Percentiles rank a stretch among this genome's conserved stretches.
Conservation (phyloP, 2,113 vertebrate genomes). For the Trichechus manatus region DNA sequence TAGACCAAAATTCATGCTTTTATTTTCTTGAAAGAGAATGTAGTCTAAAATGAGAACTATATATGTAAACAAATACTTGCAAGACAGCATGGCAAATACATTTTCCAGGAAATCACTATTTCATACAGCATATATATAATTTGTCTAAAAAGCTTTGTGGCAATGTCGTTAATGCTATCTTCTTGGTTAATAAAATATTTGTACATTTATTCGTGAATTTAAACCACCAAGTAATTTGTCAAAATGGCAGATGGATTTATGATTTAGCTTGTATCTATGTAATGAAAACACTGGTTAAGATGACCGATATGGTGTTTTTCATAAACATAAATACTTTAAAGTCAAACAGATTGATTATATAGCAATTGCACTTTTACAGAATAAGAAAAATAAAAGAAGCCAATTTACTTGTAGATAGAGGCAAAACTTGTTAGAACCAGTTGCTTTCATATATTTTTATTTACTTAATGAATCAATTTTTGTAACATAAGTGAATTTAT, state of each 20-base stretch:
- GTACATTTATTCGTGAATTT: background rate
- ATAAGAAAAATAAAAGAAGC: constrained; percentile 9
- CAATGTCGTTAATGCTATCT: background rate
- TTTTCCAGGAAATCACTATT: background rate
- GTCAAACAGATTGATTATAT: constrained; percentile 35
- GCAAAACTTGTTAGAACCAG: background rate
- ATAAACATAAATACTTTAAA: constrained; percentile 40
- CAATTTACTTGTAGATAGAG: background rate
- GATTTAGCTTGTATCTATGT: background rate
- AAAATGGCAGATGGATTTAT: constrained; percentile 18
- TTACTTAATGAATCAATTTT: constrained; percentile 55
- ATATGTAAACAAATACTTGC: background rate
- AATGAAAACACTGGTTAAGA: constrained; percentile 43
- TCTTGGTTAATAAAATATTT: constrained; percentile 35
- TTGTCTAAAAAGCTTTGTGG: background rate
- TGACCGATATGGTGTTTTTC: background rate
- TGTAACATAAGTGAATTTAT: constrained; percentile 24
- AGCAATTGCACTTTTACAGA: background rate
- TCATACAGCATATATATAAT: background rate
- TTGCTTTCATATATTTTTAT: background rate
- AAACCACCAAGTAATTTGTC: background rate
- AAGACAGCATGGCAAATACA: background rate
- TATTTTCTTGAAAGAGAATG: background rate
- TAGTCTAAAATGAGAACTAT: background rate
- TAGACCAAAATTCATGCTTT: background rate